These are phyloP conservation scores for Eulithis prunata DNA, from an alignment of 2,888 invertebrate species.

Conservation along the genomic window DNA sequence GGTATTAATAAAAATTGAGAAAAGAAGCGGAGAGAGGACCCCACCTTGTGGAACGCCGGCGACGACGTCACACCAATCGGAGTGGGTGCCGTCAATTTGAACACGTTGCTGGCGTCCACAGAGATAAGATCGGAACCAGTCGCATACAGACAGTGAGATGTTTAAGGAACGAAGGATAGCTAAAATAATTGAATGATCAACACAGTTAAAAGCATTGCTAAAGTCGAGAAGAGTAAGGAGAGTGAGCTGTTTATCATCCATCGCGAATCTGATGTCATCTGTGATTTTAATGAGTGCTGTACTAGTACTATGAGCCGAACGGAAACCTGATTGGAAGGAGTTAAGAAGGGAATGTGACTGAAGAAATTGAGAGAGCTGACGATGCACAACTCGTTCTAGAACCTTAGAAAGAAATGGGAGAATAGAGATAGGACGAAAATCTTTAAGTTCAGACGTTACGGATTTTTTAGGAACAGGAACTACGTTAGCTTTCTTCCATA, in stretches of 20 bases:
- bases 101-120: not conserved
- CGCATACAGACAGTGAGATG: not conserved
- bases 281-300: not conserved
- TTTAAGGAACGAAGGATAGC: not conserved
- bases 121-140: not conserved
- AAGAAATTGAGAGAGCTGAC: not conserved
- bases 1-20: not conserved
- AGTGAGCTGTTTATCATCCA: not conserved
- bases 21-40: not conserved
- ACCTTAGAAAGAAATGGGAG: not conserved
- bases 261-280: not conserved
- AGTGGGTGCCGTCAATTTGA: not conserved
- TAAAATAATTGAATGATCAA: not conserved
- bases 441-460: not conserved
- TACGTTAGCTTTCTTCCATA: conserved; percentile 1
- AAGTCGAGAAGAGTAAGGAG: not conserved
- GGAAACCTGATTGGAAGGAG: not conserved
- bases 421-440: not conserved
- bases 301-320: not conserved
- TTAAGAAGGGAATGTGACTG: not conserved
- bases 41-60: not conserved
- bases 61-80: not conserved
- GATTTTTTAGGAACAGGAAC: not conserved
- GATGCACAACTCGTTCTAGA: not conserved
- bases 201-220: not conserved